Base-by-base conservation (phyloP, 2,113 vertebrate genomes). In the Xyrauchen texanus region DNA sequence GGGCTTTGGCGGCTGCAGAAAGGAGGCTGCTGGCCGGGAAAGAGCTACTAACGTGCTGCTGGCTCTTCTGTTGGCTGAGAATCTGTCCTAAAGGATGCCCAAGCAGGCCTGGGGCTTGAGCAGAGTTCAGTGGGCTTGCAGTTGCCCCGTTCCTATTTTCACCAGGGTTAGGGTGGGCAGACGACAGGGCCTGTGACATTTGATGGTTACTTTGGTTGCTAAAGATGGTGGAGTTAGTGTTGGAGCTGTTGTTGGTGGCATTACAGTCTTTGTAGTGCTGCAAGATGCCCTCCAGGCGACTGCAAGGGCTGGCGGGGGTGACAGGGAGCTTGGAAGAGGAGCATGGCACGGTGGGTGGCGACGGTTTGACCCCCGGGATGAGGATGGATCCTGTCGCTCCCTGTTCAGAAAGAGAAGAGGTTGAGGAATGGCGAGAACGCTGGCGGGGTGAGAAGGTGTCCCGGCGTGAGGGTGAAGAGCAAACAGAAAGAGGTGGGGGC, bases 11-110 rank as follows among this genome's bases (percentile, higher is more conserved):
- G 4, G 96, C 95, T 10, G 94, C 95, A 42, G 94, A 96, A 53
- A 97, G 94, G 45, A 97, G 88, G 84, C 92, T 96, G 86, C 95
- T 96, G 65, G 96, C 94, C 5, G 95, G 94, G 85, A 96, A 96
- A 12, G 95, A 91, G 81, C 90, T 84, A 73, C 58, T 82, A 69
- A 93, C 89, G 77, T 91, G 92, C 64, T 93, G 91, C 21, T 91
- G 86, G 79, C 91, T 92, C 77, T 89, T 91, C 81, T 93, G 93
- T 49, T 92, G 21, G 21, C 21, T 34, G 21, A 34, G 21, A 34
- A 34, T 34, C 21, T 34, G 91, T 83, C 93, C 93, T 66, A 92
- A 77, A 77, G 92, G 89, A 87, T 94, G 90, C 85, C 90, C 91
- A 78, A 94, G 92, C 81, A 94, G 81, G 49, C 87, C 88, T 21